These are phyloP conservation scores for Amphiura filiformis DNA, from an alignment of 35 echinoderm and acorn worm species.

Conservation along the genomic window DNA sequence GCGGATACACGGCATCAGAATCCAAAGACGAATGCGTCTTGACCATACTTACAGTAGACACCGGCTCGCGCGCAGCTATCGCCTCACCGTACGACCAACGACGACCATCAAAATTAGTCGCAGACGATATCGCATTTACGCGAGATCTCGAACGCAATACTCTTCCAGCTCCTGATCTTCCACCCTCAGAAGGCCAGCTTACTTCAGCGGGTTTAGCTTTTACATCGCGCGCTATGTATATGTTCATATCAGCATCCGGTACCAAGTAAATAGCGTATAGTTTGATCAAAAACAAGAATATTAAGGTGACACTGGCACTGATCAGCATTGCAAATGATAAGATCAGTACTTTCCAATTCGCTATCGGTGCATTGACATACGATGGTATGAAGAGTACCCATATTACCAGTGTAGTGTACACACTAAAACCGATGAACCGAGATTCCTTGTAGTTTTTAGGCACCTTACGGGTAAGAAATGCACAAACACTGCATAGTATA, in stretches of 20 bases:
- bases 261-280: slow-evolving; percentile 3
- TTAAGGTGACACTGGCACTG: background rate
- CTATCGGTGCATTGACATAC: background rate
- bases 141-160: background rate
- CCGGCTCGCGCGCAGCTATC: background rate
- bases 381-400: slow-evolving; percentile 36
- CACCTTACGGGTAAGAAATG: slow-evolving; percentile 44
- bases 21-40: background rate
- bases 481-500: slow-evolving; percentile 34
- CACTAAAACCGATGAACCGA: slow-evolving; percentile 60
- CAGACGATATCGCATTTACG: background rate
- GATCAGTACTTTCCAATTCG: background rate
- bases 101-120: background rate
- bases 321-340: background rate
- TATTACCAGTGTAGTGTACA: slow-evolving; percentile 53
- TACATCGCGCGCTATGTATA: background rate
- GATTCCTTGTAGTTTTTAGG: slow-evolving; percentile 72
- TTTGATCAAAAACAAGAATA: background rate
- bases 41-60: background rate
- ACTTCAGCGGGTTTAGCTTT: background rate
- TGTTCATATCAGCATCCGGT: background rate
- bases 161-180: background rate
- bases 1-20: too few relatives aligned
- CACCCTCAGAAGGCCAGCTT: background rate
- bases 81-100: background rate